A percentile compares a stretch with the other conserved stretches of the same genome.
Evolutionary conservation across 2,113 vertebrate species (phyloP).

Genomic region (Catagonus wagneri): DNA sequence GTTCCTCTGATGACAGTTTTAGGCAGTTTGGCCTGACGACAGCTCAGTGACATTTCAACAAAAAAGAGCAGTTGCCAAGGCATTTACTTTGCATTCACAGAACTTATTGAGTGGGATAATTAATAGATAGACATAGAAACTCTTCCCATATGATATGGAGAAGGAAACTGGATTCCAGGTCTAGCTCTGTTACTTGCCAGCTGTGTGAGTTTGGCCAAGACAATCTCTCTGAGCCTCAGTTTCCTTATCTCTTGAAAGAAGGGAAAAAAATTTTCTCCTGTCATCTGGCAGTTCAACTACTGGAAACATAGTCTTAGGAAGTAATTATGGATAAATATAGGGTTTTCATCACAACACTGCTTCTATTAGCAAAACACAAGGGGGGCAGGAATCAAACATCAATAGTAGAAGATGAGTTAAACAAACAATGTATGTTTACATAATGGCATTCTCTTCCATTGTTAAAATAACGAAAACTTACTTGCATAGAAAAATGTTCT

Average conservation of each 20-base stretch:
- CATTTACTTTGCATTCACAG: not conserved
- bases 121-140: not conserved
- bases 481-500: not conserved
- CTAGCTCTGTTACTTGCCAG: not conserved
- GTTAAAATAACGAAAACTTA: conserved; percentile 24
- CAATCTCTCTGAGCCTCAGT: not conserved
- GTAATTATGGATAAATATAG: not conserved
- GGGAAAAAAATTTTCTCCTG: not conserved
- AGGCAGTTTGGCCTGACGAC: not conserved
- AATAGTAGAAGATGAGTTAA: not conserved
- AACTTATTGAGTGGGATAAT: not conserved
- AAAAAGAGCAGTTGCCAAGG: not conserved
- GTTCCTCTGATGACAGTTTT: not conserved
- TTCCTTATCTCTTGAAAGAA: conserved; percentile 34
- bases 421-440: not conserved
- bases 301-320: not conserved
- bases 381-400: not conserved
- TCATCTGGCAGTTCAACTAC: not conserved
- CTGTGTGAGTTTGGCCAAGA: not conserved
- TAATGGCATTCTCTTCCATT: not conserved
- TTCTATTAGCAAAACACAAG: not conserved
- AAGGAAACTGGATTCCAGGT: not conserved
- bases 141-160: not conserved
- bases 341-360: not conserved
- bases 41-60: not conserved